Percentiles rank a stretch among this genome's conserved stretches.
phyloP scores from a whole-genome alignment of 2,797 vertebrate genomes.

The Alcedo atthis region DNA sequence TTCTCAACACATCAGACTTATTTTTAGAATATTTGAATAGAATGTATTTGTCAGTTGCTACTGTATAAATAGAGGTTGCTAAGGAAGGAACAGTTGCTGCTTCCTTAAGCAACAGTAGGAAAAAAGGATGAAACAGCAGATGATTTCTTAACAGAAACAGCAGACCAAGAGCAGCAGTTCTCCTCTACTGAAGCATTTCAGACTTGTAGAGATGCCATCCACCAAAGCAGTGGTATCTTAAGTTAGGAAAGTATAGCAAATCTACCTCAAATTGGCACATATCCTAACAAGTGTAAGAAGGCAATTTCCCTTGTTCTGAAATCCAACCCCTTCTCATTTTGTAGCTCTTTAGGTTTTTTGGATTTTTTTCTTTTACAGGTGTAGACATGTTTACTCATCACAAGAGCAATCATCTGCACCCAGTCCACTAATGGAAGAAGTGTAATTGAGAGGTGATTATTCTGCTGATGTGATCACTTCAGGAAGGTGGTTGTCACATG shows the following conservation, averaged over 20 bases:
- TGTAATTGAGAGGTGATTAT: not conserved
- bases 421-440: not conserved
- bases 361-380: not conserved
- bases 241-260: not conserved
- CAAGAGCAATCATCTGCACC: not conserved
- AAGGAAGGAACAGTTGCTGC: slow-evolving; percentile 35
- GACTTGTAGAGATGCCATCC: not conserved
- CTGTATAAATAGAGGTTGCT: slow-evolving; percentile 48
- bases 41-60: slow-evolving; percentile 28
- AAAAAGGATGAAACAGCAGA: slow-evolving; percentile 8
- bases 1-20: slow-evolving; percentile 12
- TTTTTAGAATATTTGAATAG: slow-evolving; percentile 51
- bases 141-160: slow-evolving; percentile 39
- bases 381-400: not conserved
- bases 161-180: slow-evolving; percentile 7
- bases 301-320: not conserved
- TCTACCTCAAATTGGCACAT: not conserved
- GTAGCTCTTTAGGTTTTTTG: not conserved
- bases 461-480: not conserved
- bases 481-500: not conserved
- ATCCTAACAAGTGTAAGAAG: not conserved
- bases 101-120: slow-evolving; percentile 25
- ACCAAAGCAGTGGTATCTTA: not conserved
- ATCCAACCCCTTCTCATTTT: not conserved
- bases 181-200: not conserved